phyloP scores from a whole-genome alignment of 2,888 invertebrate genomes.

The Apotomis capreana region DNA sequence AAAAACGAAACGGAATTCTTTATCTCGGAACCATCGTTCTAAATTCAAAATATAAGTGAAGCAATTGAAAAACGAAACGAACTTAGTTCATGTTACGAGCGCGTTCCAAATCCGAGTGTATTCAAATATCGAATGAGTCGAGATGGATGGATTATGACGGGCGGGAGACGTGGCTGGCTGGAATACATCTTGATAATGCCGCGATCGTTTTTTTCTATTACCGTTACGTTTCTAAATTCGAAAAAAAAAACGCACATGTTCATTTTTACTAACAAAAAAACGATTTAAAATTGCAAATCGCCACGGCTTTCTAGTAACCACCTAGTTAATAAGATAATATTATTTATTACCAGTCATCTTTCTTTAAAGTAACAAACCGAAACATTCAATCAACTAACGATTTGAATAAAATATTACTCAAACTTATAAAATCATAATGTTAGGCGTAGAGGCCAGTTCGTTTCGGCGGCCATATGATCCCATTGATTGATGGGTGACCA shows the following conservation, averaged over 20 bases:
- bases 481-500: conserved; percentile 83
- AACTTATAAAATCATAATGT: conserved; percentile 80
- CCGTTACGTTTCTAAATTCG: conserved; percentile 39
- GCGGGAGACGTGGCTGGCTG: conserved; percentile 64
- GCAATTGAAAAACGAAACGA: conserved; percentile 82
- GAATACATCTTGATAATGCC: conserved; percentile 64
- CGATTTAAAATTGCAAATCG: conserved; percentile 40
- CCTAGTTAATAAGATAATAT: conserved; percentile 42
- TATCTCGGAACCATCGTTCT: conserved; percentile 73
- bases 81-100: conserved; percentile 78
- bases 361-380: conserved; percentile 61
- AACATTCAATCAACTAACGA: conserved; percentile 79
- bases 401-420: conserved; percentile 81
- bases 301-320: conserved; percentile 36
- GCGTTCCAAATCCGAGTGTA: conserved; percentile 80
- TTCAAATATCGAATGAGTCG: conserved; percentile 78
- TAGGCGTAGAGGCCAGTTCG: conserved; percentile 65
- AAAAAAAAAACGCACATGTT: conserved; percentile 41
- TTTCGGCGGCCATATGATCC: conserved; percentile 79
- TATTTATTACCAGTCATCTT: conserved; percentile 48
- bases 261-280: conserved; percentile 36
- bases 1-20: conserved; percentile 57
- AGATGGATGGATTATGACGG: conserved; percentile 74
- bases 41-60: conserved; percentile 81
- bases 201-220: conserved; percentile 53